Evolutionary conservation across 2,888 invertebrate species (phyloP).

Genomic region (Eurytoma californica): DNA sequence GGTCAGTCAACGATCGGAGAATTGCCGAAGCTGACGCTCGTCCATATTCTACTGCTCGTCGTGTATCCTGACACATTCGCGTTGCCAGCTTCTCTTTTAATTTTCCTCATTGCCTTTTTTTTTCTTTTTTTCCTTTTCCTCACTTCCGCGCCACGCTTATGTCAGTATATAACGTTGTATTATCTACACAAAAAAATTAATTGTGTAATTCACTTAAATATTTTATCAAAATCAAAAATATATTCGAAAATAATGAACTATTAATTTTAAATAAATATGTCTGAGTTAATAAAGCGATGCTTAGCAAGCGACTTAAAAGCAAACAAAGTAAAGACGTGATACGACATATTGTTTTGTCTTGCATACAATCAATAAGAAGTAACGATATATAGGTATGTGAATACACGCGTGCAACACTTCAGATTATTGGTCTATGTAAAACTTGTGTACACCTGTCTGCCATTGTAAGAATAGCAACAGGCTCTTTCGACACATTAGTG

Average conservation of each 20-base stretch:
- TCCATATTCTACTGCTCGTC: conserved; percentile 45
- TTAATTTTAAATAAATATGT: too few species aligned
- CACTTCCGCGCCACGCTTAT: conserved; percentile 60
- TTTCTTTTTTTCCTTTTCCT: conserved; percentile 27
- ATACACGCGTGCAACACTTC: background rate
- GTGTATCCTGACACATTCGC: conserved; percentile 39
- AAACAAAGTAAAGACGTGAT: background rate
- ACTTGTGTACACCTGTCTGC: background rate
- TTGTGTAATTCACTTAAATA: too few species aligned
- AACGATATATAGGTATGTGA: background rate
- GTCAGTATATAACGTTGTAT: conserved; percentile 73
- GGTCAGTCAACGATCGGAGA: conserved; percentile 49
- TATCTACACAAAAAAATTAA: conserved; percentile 63
- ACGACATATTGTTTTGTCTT: too few species aligned
- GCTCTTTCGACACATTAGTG: conserved; percentile 3
- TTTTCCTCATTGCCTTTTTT: conserved; percentile 23
- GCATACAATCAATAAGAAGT: background rate
- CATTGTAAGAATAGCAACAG: conserved; percentile 12
- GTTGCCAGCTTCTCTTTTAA: conserved; percentile 34
- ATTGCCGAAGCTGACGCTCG: conserved; percentile 49
- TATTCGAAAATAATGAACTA: too few species aligned
- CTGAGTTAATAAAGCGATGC: too few species aligned
- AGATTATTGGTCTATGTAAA: background rate
- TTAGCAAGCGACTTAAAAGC: too few species aligned
- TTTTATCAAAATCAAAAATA: too few species aligned